A percentile compares a stretch with the other conserved stretches of the same genome.
These are phyloP conservation scores for Bombus terrestris DNA, from an alignment of 1,140 invertebrate genomes.

Conservation along the genomic window DNA sequence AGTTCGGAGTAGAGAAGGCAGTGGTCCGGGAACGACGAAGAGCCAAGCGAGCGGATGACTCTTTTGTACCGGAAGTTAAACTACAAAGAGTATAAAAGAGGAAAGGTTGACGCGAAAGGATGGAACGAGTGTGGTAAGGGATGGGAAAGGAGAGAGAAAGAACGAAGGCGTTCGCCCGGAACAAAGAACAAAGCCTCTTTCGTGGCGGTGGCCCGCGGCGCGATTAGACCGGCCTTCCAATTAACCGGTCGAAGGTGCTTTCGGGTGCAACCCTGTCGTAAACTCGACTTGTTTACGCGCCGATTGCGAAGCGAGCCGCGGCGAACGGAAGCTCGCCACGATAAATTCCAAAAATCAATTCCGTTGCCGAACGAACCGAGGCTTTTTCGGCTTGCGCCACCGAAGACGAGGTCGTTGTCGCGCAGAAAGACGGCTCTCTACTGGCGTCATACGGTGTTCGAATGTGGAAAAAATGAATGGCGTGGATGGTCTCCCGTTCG, in stretches of 20 bases:
- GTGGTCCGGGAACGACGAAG: slow-evolving; percentile 9
- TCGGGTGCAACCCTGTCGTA: slow-evolving; percentile 75
- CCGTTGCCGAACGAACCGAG: slow-evolving; percentile 37
- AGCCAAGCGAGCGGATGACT: neutral
- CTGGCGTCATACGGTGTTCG: slow-evolving; percentile 40
- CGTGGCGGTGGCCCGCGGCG: slow-evolving; percentile 42
- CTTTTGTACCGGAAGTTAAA: slow-evolving; percentile 56
- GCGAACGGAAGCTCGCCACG: slow-evolving; percentile 81
- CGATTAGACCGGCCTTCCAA: slow-evolving; percentile 78
- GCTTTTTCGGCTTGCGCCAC: slow-evolving; percentile 31
- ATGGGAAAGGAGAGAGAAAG: neutral
- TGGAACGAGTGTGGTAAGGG: neutral
- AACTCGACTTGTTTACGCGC: slow-evolving; percentile 78
- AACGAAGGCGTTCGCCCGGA: slow-evolving; percentile 47
- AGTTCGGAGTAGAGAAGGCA: neutral
- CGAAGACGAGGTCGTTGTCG: neutral
- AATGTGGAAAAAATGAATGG: slow-evolving; percentile 35
- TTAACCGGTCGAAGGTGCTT: slow-evolving; percentile 74
- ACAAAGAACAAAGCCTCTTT: slow-evolving; percentile 61
- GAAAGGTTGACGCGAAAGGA: slow-evolving; percentile 25
- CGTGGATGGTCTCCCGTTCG: neutral
- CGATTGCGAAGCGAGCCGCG: slow-evolving; percentile 40
- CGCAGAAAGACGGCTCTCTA: neutral
- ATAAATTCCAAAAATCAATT: slow-evolving; percentile 83
- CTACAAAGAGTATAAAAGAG: slow-evolving; percentile 33